Conservation (phyloP, 1,140 invertebrate species). For the Aethina tumida region DNA sequence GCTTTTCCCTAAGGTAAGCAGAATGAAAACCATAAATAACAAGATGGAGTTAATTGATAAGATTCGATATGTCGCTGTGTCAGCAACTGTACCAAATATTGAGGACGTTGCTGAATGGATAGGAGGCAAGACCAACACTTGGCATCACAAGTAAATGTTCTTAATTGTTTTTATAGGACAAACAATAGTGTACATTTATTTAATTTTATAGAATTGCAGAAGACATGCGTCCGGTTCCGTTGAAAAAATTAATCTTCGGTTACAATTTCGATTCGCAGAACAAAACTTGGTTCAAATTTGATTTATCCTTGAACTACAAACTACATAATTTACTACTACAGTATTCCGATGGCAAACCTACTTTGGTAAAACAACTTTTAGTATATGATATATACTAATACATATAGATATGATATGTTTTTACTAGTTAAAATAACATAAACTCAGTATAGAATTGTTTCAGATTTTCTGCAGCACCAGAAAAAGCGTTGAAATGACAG, state of each 20-base stretch:
- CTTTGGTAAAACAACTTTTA: constrained; percentile 45
- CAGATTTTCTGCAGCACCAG: constrained; percentile 70
- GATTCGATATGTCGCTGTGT: constrained; percentile 66
- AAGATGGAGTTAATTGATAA: constrained; percentile 10
- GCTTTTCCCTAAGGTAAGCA: constrained; percentile 24
- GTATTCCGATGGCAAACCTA: constrained; percentile 63
- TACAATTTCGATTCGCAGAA: constrained; percentile 43
- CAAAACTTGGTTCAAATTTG: constrained; percentile 60
- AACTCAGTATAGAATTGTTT: no score
- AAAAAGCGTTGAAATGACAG: constrained; percentile 60
- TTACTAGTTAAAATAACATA: background rate
- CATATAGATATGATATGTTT: background rate
- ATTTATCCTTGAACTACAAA: constrained; percentile 66
- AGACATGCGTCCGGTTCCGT: constrained; percentile 57
- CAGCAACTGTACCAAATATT: constrained; percentile 70
- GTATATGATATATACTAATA: background rate
- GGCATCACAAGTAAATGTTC: constrained; percentile 40
- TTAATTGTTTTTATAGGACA: constrained; percentile 2
- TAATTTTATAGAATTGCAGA: constrained; percentile 50
- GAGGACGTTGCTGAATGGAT: constrained; percentile 68
- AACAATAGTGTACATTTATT: constrained; percentile 4
- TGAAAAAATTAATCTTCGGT: constrained; percentile 62
- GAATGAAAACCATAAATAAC: constrained; percentile 31
- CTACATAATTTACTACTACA: constrained; percentile 55
- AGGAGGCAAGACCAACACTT: constrained; percentile 33